Percentiles rank a stretch among this genome's conserved stretches.
Conservation (phyloP, 2,797 vertebrate species). For the Lophotriccus pileatus region DNA sequence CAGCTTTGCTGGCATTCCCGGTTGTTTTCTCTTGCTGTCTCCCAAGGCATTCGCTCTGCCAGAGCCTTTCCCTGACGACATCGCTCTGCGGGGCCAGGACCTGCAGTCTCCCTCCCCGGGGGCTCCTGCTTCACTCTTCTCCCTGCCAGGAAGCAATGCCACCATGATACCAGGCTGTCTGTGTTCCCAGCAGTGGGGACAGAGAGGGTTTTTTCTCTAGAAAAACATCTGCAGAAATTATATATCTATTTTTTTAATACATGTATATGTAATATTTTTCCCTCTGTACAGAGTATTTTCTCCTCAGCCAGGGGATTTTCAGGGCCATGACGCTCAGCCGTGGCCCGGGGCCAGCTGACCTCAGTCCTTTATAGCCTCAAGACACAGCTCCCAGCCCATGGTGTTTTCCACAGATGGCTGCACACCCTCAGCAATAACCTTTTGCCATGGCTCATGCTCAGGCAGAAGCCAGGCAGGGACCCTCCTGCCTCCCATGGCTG, state of each 20-base stretch:
- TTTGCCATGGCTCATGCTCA: not conserved
- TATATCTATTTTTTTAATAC: not conserved
- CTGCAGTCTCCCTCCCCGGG: fast-evolving
- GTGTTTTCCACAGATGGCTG: not conserved
- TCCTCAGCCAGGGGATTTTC: not conserved
- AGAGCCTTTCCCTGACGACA: not conserved
- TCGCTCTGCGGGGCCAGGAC: not conserved
- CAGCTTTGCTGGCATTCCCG: not conserved
- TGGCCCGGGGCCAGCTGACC: not conserved
- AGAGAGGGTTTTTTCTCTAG: not conserved
- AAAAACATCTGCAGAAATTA: not conserved
- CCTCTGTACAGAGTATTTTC: not conserved
- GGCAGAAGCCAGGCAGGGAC: not conserved
- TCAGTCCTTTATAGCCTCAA: not conserved
- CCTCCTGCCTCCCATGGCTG: not conserved
- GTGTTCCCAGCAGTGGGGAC: not conserved
- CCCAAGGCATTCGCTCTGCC: not conserved
- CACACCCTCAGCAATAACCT: not conserved
- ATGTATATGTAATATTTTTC: no score
- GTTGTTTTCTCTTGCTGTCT: not conserved
- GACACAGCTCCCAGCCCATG: not conserved
- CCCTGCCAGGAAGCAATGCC: not conserved
- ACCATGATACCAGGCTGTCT: not conserved
- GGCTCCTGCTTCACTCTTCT: not conserved
- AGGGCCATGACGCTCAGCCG: fast-evolving